Percentiles rank a stretch among this genome's conserved stretches.
Conservation (phyloP, 2,797 vertebrate genomes). For the Myripristis jacobus region DNA sequence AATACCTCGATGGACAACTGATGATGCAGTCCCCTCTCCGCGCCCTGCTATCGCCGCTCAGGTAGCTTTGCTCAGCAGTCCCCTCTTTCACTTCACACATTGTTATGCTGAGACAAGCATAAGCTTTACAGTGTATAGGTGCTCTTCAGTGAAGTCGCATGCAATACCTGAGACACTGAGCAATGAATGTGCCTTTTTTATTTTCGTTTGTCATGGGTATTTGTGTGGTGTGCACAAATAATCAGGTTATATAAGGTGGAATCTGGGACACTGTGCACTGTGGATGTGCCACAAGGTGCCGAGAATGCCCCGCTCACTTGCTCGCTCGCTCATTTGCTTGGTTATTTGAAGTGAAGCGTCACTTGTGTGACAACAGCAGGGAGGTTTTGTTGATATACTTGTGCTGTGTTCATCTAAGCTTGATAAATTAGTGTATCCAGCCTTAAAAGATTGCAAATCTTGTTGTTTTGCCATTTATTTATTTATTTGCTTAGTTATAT, state of each 20-base stretch:
- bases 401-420: constrained; percentile 53
- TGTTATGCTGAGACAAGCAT: constrained; percentile 59
- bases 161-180: constrained; percentile 62
- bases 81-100: constrained; percentile 27
- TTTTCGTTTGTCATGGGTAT: constrained; percentile 55
- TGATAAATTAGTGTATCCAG: constrained; percentile 67
- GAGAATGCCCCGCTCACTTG: constrained; percentile 34
- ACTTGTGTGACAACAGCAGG: constrained; percentile 54
- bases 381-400: constrained; percentile 53
- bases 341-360: constrained; percentile 61
- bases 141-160: constrained; percentile 29
- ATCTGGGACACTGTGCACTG: constrained; percentile 73
- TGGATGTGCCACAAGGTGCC: constrained; percentile 67
- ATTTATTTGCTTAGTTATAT: too few relatives aligned
- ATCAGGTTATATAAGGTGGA: constrained; percentile 69
- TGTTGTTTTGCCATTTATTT: constrained; percentile 49
- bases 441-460: constrained; percentile 51
- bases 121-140: constrained; percentile 17
- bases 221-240: constrained; percentile 61
- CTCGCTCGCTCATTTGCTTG: constrained; percentile 45
- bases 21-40: constrained; percentile 16
- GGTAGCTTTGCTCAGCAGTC: constrained; percentile 63
- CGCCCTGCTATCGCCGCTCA: constrained; percentile 11
- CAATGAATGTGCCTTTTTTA: constrained; percentile 45
- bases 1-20: constrained; percentile 32